phyloP scores from a whole-genome alignment of 2,888 invertebrate genomes.

The Poecilus cupreus region DNA sequence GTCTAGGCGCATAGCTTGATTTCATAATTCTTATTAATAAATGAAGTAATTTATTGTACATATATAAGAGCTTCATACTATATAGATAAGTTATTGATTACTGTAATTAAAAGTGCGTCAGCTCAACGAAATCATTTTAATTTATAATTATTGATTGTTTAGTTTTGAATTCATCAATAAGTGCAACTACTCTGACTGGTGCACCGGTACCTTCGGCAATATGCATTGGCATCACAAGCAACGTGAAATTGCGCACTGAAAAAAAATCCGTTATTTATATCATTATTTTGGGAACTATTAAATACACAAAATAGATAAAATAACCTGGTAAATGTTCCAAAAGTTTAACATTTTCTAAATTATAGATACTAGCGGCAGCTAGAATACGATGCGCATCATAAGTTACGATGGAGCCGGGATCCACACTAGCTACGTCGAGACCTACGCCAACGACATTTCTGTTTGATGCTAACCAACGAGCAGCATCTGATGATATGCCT shows the following conservation, averaged over 20 bases:
- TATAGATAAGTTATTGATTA: too few species aligned
- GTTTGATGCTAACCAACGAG: constrained; percentile 76
- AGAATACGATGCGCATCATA: constrained; percentile 74
- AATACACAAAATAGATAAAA: too few species aligned
- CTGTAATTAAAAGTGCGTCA: too few species aligned
- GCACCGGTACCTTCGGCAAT: constrained; percentile 78
- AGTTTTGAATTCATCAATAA: constrained; percentile 60
- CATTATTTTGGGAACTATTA: too few species aligned
- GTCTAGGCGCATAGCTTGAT: too few species aligned
- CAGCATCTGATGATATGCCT: constrained; percentile 77
- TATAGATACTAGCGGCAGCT: constrained; percentile 71
- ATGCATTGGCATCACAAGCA: constrained; percentile 79
- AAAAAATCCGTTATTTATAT: neutral
- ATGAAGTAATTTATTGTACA: too few species aligned
- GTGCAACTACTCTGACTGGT: constrained; percentile 77
- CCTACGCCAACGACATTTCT: constrained; percentile 79
- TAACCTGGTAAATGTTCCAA: constrained; percentile 72
- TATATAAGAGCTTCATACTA: too few species aligned
- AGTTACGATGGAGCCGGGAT: constrained; percentile 72
- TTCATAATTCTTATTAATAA: too few species aligned
- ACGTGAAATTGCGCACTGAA: constrained; percentile 70
- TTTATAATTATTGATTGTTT: too few species aligned
- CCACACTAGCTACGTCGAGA: constrained; percentile 79
- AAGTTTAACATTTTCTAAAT: constrained; percentile 79
- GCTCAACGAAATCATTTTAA: too few species aligned